Evolutionary conservation across 2,888 invertebrate genomes (phyloP).

Genomic region (Hylaea fasciaria): DNA sequence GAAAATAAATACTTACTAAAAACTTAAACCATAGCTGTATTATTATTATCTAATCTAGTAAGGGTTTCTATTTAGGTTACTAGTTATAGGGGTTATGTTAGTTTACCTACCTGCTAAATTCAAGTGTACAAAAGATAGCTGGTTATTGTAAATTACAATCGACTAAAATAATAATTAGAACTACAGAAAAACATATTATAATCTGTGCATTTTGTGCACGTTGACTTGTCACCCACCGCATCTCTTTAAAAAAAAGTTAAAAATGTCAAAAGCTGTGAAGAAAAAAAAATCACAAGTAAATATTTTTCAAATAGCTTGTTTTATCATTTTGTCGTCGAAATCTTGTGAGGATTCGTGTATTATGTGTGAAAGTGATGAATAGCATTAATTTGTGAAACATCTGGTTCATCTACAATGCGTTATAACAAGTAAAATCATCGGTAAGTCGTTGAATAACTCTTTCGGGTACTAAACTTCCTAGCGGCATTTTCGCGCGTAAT

Average conservation of each 20-base stretch:
- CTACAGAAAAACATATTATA: not conserved
- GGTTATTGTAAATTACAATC: no score
- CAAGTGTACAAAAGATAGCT: no score
- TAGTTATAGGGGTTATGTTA: no score
- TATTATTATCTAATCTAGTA: no score
- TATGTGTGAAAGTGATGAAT: constrained; percentile 34
- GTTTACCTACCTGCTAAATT: no score
- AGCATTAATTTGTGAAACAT: constrained; percentile 9
- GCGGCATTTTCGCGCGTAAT: constrained; percentile 62
- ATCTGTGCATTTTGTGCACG: not conserved
- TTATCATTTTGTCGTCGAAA: constrained; percentile 14
- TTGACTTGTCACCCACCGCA: not conserved
- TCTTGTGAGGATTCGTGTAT: constrained; percentile 11
- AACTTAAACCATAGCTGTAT: no score
- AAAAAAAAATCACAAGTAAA: constrained; percentile 37
- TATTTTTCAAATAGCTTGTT: constrained; percentile 36
- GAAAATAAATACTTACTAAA: no score
- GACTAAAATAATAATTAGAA: no score
- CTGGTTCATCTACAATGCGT: not conserved
- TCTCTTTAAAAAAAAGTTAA: not conserved
- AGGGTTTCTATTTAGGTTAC: no score
- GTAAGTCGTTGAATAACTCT: constrained; percentile 47
- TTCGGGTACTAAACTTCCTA: constrained; percentile 53
- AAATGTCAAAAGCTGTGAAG: constrained; percentile 22
- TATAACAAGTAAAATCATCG: constrained; percentile 34